Conservation (phyloP, 2,888 invertebrate genomes). For the Nemotelus nigrinus region DNA sequence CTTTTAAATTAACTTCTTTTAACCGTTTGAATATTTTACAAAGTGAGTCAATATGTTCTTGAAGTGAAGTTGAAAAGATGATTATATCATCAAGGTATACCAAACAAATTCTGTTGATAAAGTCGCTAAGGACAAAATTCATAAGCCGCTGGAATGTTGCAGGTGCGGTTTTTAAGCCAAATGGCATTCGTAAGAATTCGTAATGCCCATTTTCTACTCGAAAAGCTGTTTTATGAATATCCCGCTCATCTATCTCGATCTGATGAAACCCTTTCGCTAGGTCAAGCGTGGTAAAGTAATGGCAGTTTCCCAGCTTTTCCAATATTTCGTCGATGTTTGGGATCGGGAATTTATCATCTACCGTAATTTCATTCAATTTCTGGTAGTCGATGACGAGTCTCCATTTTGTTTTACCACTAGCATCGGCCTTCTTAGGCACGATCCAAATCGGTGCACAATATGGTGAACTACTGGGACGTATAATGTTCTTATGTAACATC, state of each 20-base stretch:
- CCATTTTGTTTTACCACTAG: constrained; percentile 1
- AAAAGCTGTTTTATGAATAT: constrained; percentile 55
- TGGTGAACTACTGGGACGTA: constrained; percentile 49
- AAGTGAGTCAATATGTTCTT: constrained; percentile 54
- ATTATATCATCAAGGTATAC: constrained; percentile 58
- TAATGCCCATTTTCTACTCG: constrained; percentile 42
- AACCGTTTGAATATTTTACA: constrained; percentile 51
- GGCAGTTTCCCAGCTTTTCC: constrained; percentile 47
- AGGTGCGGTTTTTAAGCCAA: constrained; percentile 48
- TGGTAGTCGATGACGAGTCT: constrained; percentile 32
- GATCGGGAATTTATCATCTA: constrained; percentile 28
- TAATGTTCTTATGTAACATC: constrained; percentile 43
- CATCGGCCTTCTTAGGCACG: background rate
- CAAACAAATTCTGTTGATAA: constrained; percentile 53
- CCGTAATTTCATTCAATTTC: constrained; percentile 15
- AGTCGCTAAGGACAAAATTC: constrained; percentile 53
- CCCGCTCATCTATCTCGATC: constrained; percentile 33
- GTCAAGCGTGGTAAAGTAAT: constrained; percentile 38
- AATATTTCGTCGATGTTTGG: constrained; percentile 35
- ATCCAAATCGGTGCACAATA: constrained; percentile 52
- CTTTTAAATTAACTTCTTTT: background rate
- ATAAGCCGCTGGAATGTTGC: constrained; percentile 49
- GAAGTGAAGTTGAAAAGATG: constrained; percentile 53
- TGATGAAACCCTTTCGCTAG: constrained; percentile 42
- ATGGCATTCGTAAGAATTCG: constrained; percentile 48